Base-by-base conservation (phyloP, 2,888 invertebrate genomes). In the Andrena dorsata region DNA sequence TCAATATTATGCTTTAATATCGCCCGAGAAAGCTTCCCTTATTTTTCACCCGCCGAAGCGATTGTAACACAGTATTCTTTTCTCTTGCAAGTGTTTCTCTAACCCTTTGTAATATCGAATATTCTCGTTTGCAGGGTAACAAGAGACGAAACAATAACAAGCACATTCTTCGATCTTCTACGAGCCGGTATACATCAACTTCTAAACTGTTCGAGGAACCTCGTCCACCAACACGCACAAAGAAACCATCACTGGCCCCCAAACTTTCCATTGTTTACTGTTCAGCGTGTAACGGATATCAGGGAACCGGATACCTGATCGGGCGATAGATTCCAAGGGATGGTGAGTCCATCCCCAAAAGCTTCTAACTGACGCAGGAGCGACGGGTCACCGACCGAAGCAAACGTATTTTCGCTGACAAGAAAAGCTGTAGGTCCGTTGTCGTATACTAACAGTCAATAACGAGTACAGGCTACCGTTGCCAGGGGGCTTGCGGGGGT, bases 401-500 rank as follows among this genome's bases (percentile, higher is more conserved):
- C 76, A 58, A 69, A 69, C 76, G 74, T 70, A 82, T 80, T 82
- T 70, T 80, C 68, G 72, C 23, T 53, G 83, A 68, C 83, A 88
- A 88, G 86, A 87, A 88, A 89, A 86, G 78, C 80, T 80, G 80
- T 47, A 58, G 69, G 72, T 56, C 72, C 72, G 51, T 60, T 58
- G 83, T 74, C 79, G 86, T 81, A 81, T 77, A 79, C 82, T 80
- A 82, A 82, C 81, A 81, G 84, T 86, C 86, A 88, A 90, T 88
- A 87, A 86, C 80, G 81, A 41, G 76, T 75, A 49, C 47, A 79
- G 61, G 65, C 61, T 68, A 66, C 53, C 64, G 53, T 26, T 53
- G 65, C 64, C 61, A 69, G 64, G 65, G 41, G 63, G 82, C 64
- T 61, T 47, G 70, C 63, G 56, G 32, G 51, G 56, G 76, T 71